Evolutionary conservation across 2,888 invertebrate genomes (phyloP).

Genomic region (Tuberolachnus salignus): DNA sequence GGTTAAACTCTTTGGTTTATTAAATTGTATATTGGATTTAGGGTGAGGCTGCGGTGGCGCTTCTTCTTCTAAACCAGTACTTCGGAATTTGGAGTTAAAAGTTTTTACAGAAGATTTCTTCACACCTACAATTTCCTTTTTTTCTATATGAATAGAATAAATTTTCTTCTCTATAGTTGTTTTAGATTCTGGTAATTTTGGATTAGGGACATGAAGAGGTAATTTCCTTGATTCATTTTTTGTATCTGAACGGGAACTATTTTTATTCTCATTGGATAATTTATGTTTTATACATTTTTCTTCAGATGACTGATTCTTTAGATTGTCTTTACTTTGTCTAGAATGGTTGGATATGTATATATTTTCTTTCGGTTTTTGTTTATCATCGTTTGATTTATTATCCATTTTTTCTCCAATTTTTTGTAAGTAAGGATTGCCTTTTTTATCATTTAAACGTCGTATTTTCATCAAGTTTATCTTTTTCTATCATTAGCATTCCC

Average conservation of each 20-base stretch:
- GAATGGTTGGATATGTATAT: not conserved
- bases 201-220: conserved; percentile 53
- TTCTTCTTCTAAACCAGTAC: conserved; percentile 88
- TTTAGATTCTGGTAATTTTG: conserved; percentile 58
- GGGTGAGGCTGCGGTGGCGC: conserved; percentile 75
- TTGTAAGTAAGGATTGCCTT: conserved; percentile 48
- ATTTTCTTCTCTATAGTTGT: conserved; percentile 67
- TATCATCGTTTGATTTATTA: conserved; percentile 43
- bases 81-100: conserved; percentile 87
- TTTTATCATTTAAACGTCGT: conserved; percentile 29
- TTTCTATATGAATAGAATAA: conserved; percentile 78
- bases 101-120: conserved; percentile 90
- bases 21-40: not conserved
- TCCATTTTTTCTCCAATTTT: conserved; percentile 45
- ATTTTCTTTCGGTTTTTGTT: conserved; percentile 29
- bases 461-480: conserved; percentile 40
- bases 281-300: conserved; percentile 49
- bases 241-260: conserved; percentile 55
- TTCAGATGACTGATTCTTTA: conserved; percentile 14
- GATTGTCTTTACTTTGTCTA: not conserved
- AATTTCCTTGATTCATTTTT: conserved; percentile 55
- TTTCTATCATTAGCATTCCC: conserved; percentile 40
- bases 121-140: conserved; percentile 73
- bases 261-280: conserved; percentile 60
- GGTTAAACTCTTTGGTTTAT: not conserved